These are phyloP conservation scores for Diachrysia chrysitis DNA, from an alignment of 2,888 invertebrate genomes.

Conservation along the genomic window DNA sequence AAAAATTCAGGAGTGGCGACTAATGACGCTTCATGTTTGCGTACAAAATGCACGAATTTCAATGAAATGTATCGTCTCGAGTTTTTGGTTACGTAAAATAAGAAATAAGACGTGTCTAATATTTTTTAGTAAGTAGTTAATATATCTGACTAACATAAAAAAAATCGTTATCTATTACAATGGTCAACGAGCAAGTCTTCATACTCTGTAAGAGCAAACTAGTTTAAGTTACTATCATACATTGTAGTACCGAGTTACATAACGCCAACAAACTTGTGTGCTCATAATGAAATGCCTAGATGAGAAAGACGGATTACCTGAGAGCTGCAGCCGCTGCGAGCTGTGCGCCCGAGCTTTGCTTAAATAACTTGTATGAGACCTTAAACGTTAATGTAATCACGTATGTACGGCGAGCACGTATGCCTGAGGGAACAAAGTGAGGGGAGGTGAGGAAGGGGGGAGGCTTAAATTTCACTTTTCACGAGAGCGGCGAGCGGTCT, in stretches of 20 bases:
- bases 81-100: too few species aligned
- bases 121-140: too few species aligned
- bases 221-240: conserved; percentile 21
- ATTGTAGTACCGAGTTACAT: conserved; percentile 23
- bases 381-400: conserved; percentile 27
- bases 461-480: conserved; percentile 59
- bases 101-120: too few species aligned
- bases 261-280: background rate
- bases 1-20: too few species aligned
- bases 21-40: too few species aligned
- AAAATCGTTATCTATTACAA: conserved; percentile 24
- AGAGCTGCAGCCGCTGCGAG: background rate
- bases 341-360: background rate
- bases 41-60: too few species aligned
- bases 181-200: conserved; percentile 25
- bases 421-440: conserved; percentile 8
- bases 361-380: background rate
- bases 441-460: conserved; percentile 20
- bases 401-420: conserved; percentile 25
- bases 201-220: conserved; percentile 30
- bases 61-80: too few species aligned
- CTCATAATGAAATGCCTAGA: conserved; percentile 17
- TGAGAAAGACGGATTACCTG: conserved; percentile 14
- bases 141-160: too few species aligned
- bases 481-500: conserved; percentile 49